Evolutionary conservation across 2,888 invertebrate genomes (phyloP).

Genomic region (Mayetiola destructor): DNA sequence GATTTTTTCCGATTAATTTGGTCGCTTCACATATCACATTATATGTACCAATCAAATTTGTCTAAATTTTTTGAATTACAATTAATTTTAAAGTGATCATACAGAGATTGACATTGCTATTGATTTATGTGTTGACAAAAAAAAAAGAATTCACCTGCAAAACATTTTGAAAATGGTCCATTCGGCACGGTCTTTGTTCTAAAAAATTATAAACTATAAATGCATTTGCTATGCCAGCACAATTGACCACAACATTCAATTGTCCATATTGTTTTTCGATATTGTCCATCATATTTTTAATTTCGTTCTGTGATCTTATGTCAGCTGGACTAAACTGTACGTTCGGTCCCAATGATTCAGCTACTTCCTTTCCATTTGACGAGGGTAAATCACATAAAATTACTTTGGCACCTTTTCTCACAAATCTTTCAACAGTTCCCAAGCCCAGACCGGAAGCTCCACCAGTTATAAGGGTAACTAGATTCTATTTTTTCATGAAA

Average conservation of each 20-base stretch:
- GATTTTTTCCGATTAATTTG: slow-evolving; percentile 69
- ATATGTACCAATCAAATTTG: slow-evolving; percentile 85
- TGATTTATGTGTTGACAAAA: too few species aligned
- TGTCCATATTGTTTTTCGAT: slow-evolving; percentile 69
- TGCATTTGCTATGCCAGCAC: slow-evolving; percentile 84
- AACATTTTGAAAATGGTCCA: slow-evolving; percentile 63
- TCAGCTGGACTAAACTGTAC: slow-evolving; percentile 69
- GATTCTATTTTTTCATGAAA: too few species aligned
- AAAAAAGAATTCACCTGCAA: slow-evolving; percentile 58
- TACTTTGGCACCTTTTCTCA: slow-evolving; percentile 70
- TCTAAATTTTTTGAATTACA: slow-evolving; percentile 36
- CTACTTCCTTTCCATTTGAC: slow-evolving; percentile 67
- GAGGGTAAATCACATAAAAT: slow-evolving; percentile 76
- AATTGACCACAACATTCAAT: slow-evolving; percentile 79
- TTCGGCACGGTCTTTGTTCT: slow-evolving; percentile 53
- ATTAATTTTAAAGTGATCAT: slow-evolving; percentile 1
- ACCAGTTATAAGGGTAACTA: slow-evolving; percentile 85
- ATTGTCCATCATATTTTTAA: slow-evolving; percentile 52
- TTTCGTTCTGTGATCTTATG: slow-evolving; percentile 73
- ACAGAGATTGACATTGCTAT: too few species aligned
- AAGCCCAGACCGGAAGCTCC: slow-evolving; percentile 91
- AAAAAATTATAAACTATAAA: slow-evolving; percentile 80
- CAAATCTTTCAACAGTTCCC: slow-evolving; percentile 76
- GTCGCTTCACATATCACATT: slow-evolving; percentile 77
- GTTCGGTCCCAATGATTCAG: slow-evolving; percentile 54